Base-by-base conservation (phyloP, 23 tunicate genomes). In the Clavelina lepadiformis region DNA sequence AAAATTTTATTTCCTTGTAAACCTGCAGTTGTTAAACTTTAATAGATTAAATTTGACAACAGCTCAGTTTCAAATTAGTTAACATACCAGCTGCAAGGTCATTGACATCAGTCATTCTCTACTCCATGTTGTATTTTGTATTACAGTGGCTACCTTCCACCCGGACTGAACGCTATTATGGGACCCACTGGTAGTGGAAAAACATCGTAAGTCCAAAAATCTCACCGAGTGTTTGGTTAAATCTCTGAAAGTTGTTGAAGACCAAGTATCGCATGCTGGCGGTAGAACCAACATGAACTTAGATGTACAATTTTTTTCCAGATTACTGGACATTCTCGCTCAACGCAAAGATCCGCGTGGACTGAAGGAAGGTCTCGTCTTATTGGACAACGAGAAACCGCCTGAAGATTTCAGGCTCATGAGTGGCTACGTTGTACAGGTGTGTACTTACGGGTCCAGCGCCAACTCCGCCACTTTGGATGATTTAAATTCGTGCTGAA, bases 401-500 rank as follows among this genome's bases (percentile, higher is more conserved):
- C 83, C 85, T 1, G 59, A 5, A 3, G 80, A 82, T 44, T 89
- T 89, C 49, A 63, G 97, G 4, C 71, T 89, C 0, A 75, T 89
- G 89, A 89, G 97, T 36, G 97, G 97, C 27, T 89, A 89, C 61
- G 97, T 89, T 28, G 97, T 89, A 8, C 97, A 89, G 83, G 97
- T 89, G 5, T 38, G 59, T 8, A 41, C 11, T 8, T 8, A n/a
- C n/a, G n/a, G n/a, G n/a, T n/a, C n/a, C n/a, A n/a, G n/a, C n/a
- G n/a, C n/a, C n/a, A n/a, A n/a, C n/a, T n/a, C n/a, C n/a, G n/a
- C n/a, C n/a, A n/a, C n/a, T n/a, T n/a, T n/a, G n/a, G n/a, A n/a
- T n/a, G n/a, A n/a, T n/a, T n/a, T n/a, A n/a, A n/a, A n/a, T n/a
- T n/a, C n/a, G n/a, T n/a, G n/a, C n/a, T n/a, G n/a, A n/a, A n/a